Conservation (phyloP, 2,113 vertebrate species). For the Lophura nycthemera region DNA sequence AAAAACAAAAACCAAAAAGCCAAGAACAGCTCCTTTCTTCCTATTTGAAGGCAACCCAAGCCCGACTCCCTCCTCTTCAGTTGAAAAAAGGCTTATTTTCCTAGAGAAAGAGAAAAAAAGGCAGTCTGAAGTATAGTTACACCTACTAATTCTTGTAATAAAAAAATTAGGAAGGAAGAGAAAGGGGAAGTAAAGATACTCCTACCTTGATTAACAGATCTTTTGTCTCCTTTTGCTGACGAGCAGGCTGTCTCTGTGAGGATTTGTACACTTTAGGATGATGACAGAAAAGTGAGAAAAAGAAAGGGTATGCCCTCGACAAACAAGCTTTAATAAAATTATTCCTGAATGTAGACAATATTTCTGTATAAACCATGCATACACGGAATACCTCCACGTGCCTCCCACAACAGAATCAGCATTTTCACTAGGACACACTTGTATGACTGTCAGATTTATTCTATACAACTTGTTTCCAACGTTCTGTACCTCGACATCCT, state of each 20-base stretch:
- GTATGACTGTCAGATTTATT: constrained; percentile 33
- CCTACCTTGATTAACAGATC: constrained; percentile 43
- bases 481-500: constrained; percentile 94
- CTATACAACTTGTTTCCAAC: constrained; percentile 58
- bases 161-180: not conserved
- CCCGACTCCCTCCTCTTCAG: not conserved
- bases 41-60: not conserved
- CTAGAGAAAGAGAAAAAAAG: constrained; percentile 26
- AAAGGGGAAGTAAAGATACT: not conserved
- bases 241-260: not conserved
- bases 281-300: constrained; percentile 7
- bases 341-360: constrained; percentile 4
- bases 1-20: not conserved
- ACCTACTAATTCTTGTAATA: not conserved
- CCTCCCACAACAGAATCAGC: constrained; percentile 10
- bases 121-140: not conserved
- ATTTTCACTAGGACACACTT: not conserved
- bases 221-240: not conserved
- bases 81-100: not conserved
- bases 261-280: constrained; percentile 11
- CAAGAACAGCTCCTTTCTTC: not conserved
- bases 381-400: not conserved
- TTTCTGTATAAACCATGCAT: constrained; percentile 16
- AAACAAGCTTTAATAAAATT: constrained; percentile 23
- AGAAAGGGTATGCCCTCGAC: not conserved